Evolutionary conservation across 2,113 vertebrate species (phyloP).

Genomic region (Heliornis fulica): DNA sequence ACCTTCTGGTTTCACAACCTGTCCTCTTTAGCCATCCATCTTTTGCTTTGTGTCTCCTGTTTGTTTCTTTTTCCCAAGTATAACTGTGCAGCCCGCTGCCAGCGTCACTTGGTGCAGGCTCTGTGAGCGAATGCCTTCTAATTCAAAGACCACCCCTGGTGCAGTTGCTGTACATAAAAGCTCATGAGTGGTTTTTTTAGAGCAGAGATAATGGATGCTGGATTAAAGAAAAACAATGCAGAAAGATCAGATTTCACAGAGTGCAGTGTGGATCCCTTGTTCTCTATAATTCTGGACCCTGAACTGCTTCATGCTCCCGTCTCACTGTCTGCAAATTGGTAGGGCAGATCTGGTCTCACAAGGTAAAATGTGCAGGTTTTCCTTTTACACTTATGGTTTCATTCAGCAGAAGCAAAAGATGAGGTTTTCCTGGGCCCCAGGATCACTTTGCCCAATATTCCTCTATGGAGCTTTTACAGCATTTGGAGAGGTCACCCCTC

Average conservation of each 20-base stretch:
- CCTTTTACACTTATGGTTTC: not conserved
- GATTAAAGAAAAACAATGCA: constrained; percentile 14
- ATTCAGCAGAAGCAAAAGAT: not conserved
- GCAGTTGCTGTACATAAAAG: not conserved
- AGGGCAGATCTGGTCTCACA: not conserved
- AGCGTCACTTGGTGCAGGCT: not conserved
- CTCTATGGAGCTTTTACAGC: not conserved
- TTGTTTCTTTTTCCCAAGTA: not conserved
- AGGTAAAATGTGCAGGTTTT: not conserved
- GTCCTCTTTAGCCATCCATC: not conserved
- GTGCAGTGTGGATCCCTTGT: not conserved
- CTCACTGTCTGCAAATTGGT: not conserved
- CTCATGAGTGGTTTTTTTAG: not conserved
- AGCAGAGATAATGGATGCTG: not conserved
- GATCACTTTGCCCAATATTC: not conserved
- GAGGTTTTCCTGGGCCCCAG: not conserved
- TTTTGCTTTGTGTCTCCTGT: not conserved
- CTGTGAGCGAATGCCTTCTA: not conserved
- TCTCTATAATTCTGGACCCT: not conserved
- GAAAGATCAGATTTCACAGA: constrained; percentile 26
- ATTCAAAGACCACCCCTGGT: constrained; percentile 1
- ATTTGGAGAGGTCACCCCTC: not conserved
- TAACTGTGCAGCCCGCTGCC: not conserved
- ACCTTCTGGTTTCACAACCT: not conserved
- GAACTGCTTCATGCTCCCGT: not conserved